A percentile compares a stretch with the other conserved stretches of the same genome.
Conservation (phyloP, 2,113 vertebrate species). For the Anolis sagrei region DNA sequence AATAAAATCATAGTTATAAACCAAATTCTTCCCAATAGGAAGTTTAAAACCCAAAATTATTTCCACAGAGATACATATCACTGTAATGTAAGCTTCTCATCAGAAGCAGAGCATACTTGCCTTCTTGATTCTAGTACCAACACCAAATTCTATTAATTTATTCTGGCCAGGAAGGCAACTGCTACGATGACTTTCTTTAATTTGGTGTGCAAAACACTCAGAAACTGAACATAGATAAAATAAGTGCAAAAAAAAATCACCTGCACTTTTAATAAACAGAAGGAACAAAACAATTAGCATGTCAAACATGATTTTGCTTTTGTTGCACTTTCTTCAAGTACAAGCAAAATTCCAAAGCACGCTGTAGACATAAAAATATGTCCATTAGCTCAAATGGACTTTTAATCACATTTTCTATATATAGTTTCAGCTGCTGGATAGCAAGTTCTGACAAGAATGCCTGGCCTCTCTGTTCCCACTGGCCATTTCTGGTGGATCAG, state of each 20-base stretch:
- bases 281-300: slow-evolving; percentile 36
- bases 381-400: slow-evolving; percentile 48
- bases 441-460: slow-evolving; percentile 67
- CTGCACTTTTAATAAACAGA: slow-evolving; percentile 31
- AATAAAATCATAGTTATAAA: slow-evolving; percentile 75
- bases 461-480: slow-evolving; percentile 70
- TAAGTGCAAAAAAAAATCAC: slow-evolving; percentile 39
- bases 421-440: slow-evolving; percentile 59
- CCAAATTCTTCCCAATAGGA: slow-evolving; percentile 78
- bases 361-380: slow-evolving; percentile 42
- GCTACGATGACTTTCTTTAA: slow-evolving; percentile 73
- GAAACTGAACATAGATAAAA: slow-evolving; percentile 45
- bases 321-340: slow-evolving; percentile 58
- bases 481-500: slow-evolving; percentile 67
- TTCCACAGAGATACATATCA: slow-evolving; percentile 75
- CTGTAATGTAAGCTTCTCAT: slow-evolving; percentile 76
- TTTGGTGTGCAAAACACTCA: slow-evolving; percentile 46
- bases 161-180: slow-evolving; percentile 79
- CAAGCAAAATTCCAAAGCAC: slow-evolving; percentile 50
- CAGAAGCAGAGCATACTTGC: slow-evolving; percentile 80
- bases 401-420: slow-evolving; percentile 56
- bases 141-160: slow-evolving; percentile 51
- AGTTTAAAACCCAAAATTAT: slow-evolving; percentile 79
- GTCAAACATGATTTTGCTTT: slow-evolving; percentile 52
- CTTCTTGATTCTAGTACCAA: slow-evolving; percentile 71